phyloP scores from a whole-genome alignment of 2,113 vertebrate genomes.

The Lipophrys pholis region DNA sequence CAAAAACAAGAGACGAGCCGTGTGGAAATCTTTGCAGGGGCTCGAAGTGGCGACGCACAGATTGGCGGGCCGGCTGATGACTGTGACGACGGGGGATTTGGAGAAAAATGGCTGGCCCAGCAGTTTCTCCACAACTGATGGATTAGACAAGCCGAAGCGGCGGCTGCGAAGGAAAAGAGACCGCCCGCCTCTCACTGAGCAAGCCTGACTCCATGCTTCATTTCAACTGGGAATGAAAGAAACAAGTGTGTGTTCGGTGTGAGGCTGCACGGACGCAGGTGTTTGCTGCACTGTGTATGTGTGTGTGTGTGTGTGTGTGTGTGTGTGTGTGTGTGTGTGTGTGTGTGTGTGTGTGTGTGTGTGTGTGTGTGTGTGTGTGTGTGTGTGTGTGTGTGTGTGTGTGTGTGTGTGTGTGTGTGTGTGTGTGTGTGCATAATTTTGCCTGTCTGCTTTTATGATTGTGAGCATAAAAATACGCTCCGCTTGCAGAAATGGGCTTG shows the following conservation, averaged over 20 bases:
- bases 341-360: slow-evolving; percentile 6
- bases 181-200: slow-evolving; percentile 26
- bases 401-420: slow-evolving; percentile 5
- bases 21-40: not conserved
- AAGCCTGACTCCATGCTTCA: slow-evolving; percentile 26
- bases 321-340: not conserved
- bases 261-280: not conserved
- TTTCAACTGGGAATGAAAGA: slow-evolving; percentile 51
- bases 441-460: slow-evolving; percentile 66
- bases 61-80: slow-evolving; percentile 19
- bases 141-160: slow-evolving; percentile 62
- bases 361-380: slow-evolving; percentile 1
- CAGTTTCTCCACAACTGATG: slow-evolving; percentile 65
- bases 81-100: slow-evolving; percentile 53
- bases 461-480: slow-evolving; percentile 66
- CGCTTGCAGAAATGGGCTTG: slow-evolving; percentile 55
- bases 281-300: slow-evolving; percentile 17
- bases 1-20: not conserved
- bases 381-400: slow-evolving; percentile 18
- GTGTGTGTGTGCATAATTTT: slow-evolving; percentile 45
- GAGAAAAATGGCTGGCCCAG: slow-evolving; percentile 55
- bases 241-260: slow-evolving; percentile 7
- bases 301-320: not conserved
- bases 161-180: slow-evolving; percentile 23
- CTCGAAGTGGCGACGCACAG: slow-evolving; percentile 11